phyloP scores from a whole-genome alignment of 64 coral and sea anemone species.

The Stichodactyla mertensii region DNA sequence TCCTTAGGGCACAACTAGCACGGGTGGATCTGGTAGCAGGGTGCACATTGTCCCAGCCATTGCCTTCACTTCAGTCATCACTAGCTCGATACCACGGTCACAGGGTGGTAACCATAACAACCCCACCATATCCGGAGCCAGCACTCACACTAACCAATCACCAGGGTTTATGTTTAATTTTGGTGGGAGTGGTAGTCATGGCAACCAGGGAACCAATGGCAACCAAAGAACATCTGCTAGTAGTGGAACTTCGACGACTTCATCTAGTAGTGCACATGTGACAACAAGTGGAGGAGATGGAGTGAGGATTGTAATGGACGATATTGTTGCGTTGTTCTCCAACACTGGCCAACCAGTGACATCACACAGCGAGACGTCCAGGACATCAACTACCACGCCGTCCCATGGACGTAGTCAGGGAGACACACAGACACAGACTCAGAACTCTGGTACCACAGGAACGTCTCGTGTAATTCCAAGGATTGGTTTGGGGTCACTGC shows the following conservation, averaged over 20 bases:
- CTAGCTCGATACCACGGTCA: neutral
- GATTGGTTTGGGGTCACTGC: constrained; percentile 19
- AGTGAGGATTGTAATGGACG: constrained; percentile 63
- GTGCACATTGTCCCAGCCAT: neutral
- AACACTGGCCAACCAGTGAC: constrained; percentile 30
- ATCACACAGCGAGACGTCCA: constrained; percentile 16
- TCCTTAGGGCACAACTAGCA: neutral
- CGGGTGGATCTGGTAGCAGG: neutral
- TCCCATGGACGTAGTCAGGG: constrained; percentile 10
- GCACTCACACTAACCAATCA: neutral
- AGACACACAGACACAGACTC: constrained; percentile 38
- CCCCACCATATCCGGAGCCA: neutral
- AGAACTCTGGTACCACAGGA: constrained; percentile 19
- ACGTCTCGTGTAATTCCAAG: constrained; percentile 1
- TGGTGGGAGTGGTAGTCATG: neutral
- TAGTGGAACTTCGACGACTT: neutral
- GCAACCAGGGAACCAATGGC: constrained; percentile 6
- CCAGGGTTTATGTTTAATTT: constrained; percentile 10
- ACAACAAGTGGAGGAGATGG: constrained; percentile 25
- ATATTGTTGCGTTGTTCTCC: constrained; percentile 81
- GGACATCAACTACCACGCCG: neutral
- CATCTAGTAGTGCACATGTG: neutral
- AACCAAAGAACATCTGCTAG: neutral
- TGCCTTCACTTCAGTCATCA: neutral
- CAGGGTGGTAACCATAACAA: neutral